phyloP scores from a whole-genome alignment of 2,113 vertebrate genomes.

The Aegypius monachus region DNA sequence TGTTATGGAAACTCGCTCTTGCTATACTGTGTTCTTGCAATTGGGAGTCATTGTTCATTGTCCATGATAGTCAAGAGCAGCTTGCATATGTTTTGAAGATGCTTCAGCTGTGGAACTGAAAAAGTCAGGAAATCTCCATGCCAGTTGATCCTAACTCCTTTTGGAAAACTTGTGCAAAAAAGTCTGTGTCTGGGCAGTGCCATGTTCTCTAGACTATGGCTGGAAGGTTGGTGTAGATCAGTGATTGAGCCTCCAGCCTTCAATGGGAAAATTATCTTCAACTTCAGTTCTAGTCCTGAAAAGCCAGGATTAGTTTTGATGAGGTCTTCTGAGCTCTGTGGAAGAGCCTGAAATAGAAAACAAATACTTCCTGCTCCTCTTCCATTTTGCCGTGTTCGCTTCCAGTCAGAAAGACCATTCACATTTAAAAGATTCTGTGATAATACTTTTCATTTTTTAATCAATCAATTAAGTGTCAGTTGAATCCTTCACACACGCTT shows the following conservation, averaged over 20 bases:
- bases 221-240: not conserved
- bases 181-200: not conserved
- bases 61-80: not conserved
- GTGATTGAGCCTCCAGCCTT: not conserved
- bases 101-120: not conserved
- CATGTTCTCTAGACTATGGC: not conserved
- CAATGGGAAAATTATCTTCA: not conserved
- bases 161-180: not conserved
- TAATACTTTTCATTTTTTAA: not conserved
- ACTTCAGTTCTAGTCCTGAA: not conserved
- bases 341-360: not conserved
- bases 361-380: not conserved
- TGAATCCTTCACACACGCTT: not conserved
- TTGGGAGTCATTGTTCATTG: not conserved
- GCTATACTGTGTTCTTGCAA: not conserved
- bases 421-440: not conserved
- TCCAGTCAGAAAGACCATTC: not conserved
- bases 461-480: not conserved
- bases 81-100: not conserved
- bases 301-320: not conserved
- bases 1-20: not conserved
- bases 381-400: not conserved
- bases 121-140: not conserved
- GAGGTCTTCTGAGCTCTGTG: not conserved
- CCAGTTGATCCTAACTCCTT: not conserved